Conservation (phyloP, 2,797 vertebrate species). For the Centroberyx gerrardi region DNA sequence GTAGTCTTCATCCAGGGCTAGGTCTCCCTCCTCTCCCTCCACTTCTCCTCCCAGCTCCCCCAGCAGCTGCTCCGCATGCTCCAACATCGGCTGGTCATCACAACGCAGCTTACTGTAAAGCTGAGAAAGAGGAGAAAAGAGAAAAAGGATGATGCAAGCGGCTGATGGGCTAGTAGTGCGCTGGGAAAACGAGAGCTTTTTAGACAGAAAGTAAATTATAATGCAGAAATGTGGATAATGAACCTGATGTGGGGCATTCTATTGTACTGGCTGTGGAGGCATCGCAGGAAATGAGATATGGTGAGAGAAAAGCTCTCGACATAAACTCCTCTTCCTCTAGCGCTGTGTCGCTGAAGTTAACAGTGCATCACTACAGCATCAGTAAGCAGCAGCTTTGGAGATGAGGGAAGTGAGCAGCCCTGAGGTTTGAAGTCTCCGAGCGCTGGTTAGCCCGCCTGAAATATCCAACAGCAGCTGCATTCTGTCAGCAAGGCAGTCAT, state of each 20-base stretch:
- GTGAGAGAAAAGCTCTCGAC: conserved; percentile 36
- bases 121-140: conserved; percentile 59
- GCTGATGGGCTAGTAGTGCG: conserved; percentile 11
- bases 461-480: conserved; percentile 68
- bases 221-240: conserved; percentile 20
- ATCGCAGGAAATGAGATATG: conserved; percentile 27
- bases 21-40: conserved; percentile 70
- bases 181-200: conserved; percentile 6
- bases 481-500: conserved; percentile 60
- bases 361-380: conserved; percentile 38
- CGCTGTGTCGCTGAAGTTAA: conserved; percentile 42
- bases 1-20: conserved; percentile 75
- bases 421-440: conserved; percentile 59
- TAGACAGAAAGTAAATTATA: conserved; percentile 39
- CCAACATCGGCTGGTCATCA: conserved; percentile 84
- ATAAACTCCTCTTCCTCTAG: conserved; percentile 16
- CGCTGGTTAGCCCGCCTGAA: conserved; percentile 64
- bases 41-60: conserved; percentile 82
- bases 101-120: conserved; percentile 85
- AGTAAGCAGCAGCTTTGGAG: conserved; percentile 45
- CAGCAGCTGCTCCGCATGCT: conserved; percentile 86
- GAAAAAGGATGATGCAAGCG: conserved; percentile 18
- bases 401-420: conserved; percentile 49
- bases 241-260: conserved; percentile 34
- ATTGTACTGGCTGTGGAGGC: background rate